Conservation (phyloP, 2,888 invertebrate genomes). For the Helleia helle region DNA sequence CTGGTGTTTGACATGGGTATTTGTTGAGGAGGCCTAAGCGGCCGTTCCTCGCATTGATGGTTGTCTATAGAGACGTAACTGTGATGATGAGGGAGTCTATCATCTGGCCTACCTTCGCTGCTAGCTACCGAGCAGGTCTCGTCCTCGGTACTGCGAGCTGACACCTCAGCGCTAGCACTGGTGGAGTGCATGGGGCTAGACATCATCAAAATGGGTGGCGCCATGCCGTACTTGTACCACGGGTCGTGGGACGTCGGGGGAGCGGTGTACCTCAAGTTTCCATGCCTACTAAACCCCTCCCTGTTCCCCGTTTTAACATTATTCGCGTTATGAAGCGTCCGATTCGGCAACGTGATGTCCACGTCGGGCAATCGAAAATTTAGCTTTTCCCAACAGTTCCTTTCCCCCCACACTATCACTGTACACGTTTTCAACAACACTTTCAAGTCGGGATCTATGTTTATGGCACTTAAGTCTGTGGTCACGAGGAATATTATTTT, state of each 20-base stretch:
- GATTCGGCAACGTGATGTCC: slow-evolving; percentile 72
- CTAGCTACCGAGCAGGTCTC: slow-evolving; percentile 75
- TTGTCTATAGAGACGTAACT: slow-evolving; percentile 74
- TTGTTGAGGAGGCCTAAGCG: slow-evolving; percentile 62
- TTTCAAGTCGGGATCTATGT: slow-evolving; percentile 83
- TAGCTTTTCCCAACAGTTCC: slow-evolving; percentile 91
- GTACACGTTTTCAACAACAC: slow-evolving; percentile 81
- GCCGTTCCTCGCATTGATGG: slow-evolving; percentile 65
- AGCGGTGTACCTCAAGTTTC: slow-evolving; percentile 67
- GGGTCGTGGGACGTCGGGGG: slow-evolving; percentile 69
- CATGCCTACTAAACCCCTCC: slow-evolving; percentile 63
- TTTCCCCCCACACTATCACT: slow-evolving; percentile 85
- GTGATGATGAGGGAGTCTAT: slow-evolving; percentile 69
- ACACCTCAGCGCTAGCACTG: slow-evolving; percentile 74
- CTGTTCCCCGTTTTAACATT: slow-evolving; percentile 62
- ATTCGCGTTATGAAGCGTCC: slow-evolving; percentile 69
- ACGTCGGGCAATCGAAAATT: slow-evolving; percentile 88
- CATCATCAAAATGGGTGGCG: slow-evolving; percentile 69
- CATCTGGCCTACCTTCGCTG: slow-evolving; percentile 71
- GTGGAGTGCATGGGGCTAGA: slow-evolving; percentile 77
- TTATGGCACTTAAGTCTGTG: slow-evolving; percentile 75
- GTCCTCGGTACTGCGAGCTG: slow-evolving; percentile 76
- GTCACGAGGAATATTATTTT: slow-evolving; percentile 73
- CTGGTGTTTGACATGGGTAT: slow-evolving; percentile 63
- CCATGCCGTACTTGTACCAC: slow-evolving; percentile 70